Conservation (phyloP, 2,113 vertebrate species). For the Phocoena phocoena region DNA sequence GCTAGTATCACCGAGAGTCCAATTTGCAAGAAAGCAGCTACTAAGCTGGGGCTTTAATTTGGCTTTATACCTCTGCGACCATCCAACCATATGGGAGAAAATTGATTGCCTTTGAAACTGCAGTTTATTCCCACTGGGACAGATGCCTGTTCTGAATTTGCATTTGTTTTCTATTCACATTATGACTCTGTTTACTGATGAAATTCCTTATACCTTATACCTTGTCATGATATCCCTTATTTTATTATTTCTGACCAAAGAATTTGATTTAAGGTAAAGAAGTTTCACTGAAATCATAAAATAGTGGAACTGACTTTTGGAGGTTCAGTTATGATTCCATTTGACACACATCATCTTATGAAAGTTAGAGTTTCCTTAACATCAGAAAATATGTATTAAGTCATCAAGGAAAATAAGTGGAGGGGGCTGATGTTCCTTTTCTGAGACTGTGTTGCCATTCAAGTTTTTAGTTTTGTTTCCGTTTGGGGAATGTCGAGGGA, state of each 20-base stretch:
- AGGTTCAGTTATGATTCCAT: background rate
- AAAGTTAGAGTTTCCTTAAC: background rate
- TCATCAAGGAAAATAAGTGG: background rate
- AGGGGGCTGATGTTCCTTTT: background rate
- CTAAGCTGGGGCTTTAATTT: background rate
- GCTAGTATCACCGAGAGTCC: background rate
- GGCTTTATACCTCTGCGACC: background rate
- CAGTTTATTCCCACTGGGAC: background rate
- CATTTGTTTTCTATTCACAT: background rate
- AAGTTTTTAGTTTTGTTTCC: slow-evolving; percentile 13
- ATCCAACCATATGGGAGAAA: background rate
- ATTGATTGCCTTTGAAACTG: background rate
- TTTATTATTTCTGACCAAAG: background rate
- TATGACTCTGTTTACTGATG: background rate
- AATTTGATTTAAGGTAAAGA: background rate
- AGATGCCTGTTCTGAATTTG: background rate
- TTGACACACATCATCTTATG: background rate
- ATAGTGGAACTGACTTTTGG: background rate
- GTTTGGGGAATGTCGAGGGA: background rate
- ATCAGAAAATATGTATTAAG: background rate
- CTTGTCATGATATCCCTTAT: background rate
- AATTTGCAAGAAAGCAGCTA: background rate
- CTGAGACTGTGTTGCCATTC: background rate
- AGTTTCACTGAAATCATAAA: background rate
- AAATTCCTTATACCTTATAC: background rate